Conservation (phyloP, 2,113 vertebrate species). For the Thymallus thymallus region DNA sequence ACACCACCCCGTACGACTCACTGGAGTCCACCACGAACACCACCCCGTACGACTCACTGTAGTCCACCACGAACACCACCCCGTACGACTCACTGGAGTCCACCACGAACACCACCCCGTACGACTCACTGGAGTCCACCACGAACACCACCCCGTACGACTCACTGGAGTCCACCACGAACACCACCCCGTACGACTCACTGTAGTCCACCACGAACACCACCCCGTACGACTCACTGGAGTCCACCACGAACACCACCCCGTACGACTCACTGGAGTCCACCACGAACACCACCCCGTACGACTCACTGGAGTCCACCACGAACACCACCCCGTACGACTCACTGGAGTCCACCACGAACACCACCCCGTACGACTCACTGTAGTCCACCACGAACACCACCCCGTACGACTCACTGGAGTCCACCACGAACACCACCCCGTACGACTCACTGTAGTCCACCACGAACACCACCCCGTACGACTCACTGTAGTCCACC, state of each 20-base stretch:
- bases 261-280: constrained; percentile 99
- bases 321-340: no score
- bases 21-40: constrained; percentile 99
- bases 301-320: constrained; percentile 98
- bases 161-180: constrained; percentile 98
- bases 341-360: constrained; percentile 98
- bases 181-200: no score
- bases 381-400: constrained; percentile 99
- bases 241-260: constrained; percentile 99
- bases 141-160: no score
- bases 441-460: constrained; percentile 99
- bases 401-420: no score
- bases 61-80: constrained; percentile 99
- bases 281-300: constrained; percentile 98
- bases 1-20: no score
- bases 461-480: constrained; percentile 98
- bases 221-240: no score
- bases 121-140: constrained; percentile 98
- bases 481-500: constrained; percentile 98
- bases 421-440: constrained; percentile 99
- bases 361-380: no score
- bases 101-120: constrained; percentile 98
- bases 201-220: constrained; percentile 99
- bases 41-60: no score
- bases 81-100: constrained; percentile 99